These are phyloP conservation scores for Ailuropoda melanoleuca DNA, from an alignment of 2,113 vertebrate species.

Conservation along the genomic window DNA sequence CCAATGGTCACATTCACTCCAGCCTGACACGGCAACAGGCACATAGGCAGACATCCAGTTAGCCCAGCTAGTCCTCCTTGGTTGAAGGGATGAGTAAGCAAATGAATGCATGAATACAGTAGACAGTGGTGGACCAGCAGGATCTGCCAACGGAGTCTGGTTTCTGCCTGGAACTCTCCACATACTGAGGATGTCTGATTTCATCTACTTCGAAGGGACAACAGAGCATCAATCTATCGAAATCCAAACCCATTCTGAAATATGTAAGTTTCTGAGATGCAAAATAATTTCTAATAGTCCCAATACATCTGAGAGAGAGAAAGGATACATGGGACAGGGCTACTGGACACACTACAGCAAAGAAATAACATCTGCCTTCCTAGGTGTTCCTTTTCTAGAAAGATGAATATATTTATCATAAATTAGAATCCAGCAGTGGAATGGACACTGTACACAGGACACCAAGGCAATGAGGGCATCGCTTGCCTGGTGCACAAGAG, in stretches of 20 bases:
- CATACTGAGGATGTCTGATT: background rate
- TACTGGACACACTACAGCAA: background rate
- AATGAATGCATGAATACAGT: rapidly evolving
- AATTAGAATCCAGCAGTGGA: background rate
- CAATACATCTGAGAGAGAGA: background rate
- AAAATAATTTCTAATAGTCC: background rate
- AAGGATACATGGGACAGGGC: background rate
- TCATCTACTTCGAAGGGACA: background rate
- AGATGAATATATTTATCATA: background rate
- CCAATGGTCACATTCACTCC: background rate
- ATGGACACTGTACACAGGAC: background rate
- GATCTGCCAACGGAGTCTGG: background rate
- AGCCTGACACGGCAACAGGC: rapidly evolving
- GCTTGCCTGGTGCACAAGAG: rapidly evolving
- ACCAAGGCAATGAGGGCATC: background rate
- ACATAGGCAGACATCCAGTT: rapidly evolving
- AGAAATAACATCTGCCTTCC: background rate
- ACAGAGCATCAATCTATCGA: background rate
- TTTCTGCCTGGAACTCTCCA: background rate
- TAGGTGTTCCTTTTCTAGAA: background rate
- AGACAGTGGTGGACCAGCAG: background rate
- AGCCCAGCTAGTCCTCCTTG: rapidly evolving
- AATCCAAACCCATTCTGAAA: background rate
- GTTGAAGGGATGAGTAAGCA: background rate
- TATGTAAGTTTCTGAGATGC: background rate